Evolutionary conservation across 2,888 invertebrate species (phyloP).

Genomic region (Scelioninae gen. 2): DNA sequence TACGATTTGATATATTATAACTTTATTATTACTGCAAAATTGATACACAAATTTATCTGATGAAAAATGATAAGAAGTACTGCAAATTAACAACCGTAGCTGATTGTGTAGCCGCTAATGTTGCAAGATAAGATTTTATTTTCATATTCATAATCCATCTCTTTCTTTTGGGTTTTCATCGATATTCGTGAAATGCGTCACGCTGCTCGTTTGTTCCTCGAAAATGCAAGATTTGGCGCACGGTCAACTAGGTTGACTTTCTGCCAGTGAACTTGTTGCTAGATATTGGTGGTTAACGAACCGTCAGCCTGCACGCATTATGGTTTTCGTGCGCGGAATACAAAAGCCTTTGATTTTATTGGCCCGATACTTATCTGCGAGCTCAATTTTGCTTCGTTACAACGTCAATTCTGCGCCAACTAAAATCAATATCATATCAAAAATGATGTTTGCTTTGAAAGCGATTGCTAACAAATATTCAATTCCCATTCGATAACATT

Average conservation of each 20-base stretch:
- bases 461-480: background rate
- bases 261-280: slow-evolving; percentile 64
- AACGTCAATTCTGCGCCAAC: slow-evolving; percentile 1
- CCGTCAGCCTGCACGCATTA: slow-evolving; percentile 51
- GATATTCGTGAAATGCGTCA: slow-evolving; percentile 27
- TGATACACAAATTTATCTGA: no score
- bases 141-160: slow-evolving; percentile 11
- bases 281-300: slow-evolving; percentile 62
- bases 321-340: slow-evolving; percentile 39
- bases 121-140: slow-evolving; percentile 14
- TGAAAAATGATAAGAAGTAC: no score
- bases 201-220: slow-evolving; percentile 17
- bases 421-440: slow-evolving; percentile 29
- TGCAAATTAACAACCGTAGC: background rate
- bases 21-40: no score
- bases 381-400: slow-evolving; percentile 5
- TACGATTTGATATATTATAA: no score
- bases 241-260: slow-evolving; percentile 59
- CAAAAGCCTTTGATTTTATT: slow-evolving; percentile 37
- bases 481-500: background rate
- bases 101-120: slow-evolving; percentile 5
- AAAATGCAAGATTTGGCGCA: slow-evolving; percentile 53
- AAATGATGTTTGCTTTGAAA: slow-evolving; percentile 1
- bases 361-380: slow-evolving; percentile 7
- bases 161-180: slow-evolving; percentile 7